Base-by-base conservation (phyloP, 2,888 invertebrate species). In the Clanis bilineata region DNA sequence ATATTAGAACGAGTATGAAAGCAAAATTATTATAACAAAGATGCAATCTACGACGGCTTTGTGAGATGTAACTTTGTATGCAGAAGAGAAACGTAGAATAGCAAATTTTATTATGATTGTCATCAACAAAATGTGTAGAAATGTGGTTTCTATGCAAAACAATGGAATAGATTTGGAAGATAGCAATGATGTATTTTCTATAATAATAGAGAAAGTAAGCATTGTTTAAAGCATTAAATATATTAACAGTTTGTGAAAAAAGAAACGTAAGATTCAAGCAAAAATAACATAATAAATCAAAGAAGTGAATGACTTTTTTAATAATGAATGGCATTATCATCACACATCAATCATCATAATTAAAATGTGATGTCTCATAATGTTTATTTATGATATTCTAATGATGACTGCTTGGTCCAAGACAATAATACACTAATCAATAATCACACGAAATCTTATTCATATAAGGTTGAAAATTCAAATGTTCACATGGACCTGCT, bases 61-160 rank as follows among this genome's bases (percentile, higher is more conserved):
- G 23, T 51, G 32, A 51, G 51, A 51, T 51, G 51, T 32, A 10
- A 51, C 28, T 51, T 51, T 32, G 51, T 51, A 51, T 18, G 51
- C 51, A 51, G 18, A 51, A 18, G 51, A 51, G 51, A 51, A 51
- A 51, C 51, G 10, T 18, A 32, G 28, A 12, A 51, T 15, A 18
- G 51, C 15, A 51, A 18, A 51, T 51, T 32, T 51, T 51, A 51
- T 51, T 28, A 32, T 32, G 51, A 51, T 51, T 51, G 28, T 32
- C 32, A 32, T 51, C 51, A 28, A 23, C 51, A 18, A 18, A 32
- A 51, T 28, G 51, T 18, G 9, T 32, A 28, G 51, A 51, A 51
- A 51, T 28, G 51, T 32, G 18, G 18, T 32, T 51, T 51, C 28
- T 51, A n/a, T 28, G 51, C 41, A 41, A 51, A 51, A 51, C 51